A percentile compares a stretch with the other conserved stretches of the same genome.
Evolutionary conservation across 2,113 vertebrate species (phyloP).

Genomic region (Numenius arquata): DNA sequence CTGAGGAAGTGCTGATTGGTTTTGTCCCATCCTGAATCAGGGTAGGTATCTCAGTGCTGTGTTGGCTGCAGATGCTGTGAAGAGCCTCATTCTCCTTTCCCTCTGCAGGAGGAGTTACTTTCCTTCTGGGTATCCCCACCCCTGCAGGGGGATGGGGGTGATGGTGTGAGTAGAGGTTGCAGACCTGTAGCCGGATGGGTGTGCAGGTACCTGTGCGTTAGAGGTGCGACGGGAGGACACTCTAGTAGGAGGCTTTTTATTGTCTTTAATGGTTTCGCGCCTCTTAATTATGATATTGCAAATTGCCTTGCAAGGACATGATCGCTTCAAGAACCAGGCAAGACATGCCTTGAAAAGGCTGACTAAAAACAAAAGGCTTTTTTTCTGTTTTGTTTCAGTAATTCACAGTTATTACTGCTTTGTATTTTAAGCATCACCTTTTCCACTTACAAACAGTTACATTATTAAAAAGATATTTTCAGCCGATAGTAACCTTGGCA

Average conservation of each 20-base stretch:
- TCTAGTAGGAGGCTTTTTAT: not conserved
- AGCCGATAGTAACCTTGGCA: constrained; percentile 53
- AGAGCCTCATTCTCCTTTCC: accelerated
- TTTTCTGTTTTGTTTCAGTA: not conserved
- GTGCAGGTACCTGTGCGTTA: accelerated
- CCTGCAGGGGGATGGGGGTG: accelerated
- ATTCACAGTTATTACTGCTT: constrained; percentile 62
- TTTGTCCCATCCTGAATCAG: not conserved
- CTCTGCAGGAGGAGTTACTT: accelerated
- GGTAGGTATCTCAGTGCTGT: not conserved
- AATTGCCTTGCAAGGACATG: not conserved
- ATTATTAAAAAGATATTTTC: constrained; percentile 67
- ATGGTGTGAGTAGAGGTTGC: not conserved
- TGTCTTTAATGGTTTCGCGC: not conserved
- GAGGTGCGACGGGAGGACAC: not conserved
- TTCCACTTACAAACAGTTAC: constrained; percentile 61
- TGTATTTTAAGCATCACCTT: constrained; percentile 69
- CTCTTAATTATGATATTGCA: not conserved
- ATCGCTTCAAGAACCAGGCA: not conserved
- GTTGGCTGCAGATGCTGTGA: not conserved
- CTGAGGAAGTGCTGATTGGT: not conserved
- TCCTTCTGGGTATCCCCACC: accelerated
- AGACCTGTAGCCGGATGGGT: accelerated
- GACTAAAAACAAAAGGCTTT: constrained; percentile 12
- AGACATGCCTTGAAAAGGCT: not conserved